Percentiles rank a stretch among this genome's conserved stretches.
Evolutionary conservation across 2,797 vertebrate genomes (phyloP).

Genomic region (Enteromius treurensis): DNA sequence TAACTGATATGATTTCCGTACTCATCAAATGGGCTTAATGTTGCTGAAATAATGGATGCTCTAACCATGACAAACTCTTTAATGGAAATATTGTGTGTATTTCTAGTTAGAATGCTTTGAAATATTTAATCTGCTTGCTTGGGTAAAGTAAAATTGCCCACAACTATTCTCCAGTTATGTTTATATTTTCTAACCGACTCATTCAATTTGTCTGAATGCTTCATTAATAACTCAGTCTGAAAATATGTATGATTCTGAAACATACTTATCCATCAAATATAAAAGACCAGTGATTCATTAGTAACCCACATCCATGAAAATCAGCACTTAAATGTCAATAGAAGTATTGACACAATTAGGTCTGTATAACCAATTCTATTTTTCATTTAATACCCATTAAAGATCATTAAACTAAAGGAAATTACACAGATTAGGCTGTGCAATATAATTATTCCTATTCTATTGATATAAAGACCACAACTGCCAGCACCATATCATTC

Average conservation of each 20-base stretch:
- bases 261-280: not conserved
- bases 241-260: not conserved
- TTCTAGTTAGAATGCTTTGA: not conserved
- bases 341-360: not conserved
- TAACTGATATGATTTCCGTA: not conserved
- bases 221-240: not conserved
- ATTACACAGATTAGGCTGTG: not conserved
- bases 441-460: constrained; percentile 4
- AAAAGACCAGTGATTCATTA: not conserved
- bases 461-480: not conserved
- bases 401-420: not conserved
- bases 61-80: not conserved
- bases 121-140: not conserved
- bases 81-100: not conserved
- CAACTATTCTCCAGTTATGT: not conserved
- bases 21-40: not conserved
- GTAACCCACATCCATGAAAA: not conserved
- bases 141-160: not conserved
- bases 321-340: not conserved
- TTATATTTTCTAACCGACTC: not conserved
- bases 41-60: not conserved
- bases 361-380: not conserved
- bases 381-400: not conserved
- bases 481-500: not conserved
- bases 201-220: not conserved